Evolutionary conservation across 35 echinoderm and acorn worm genomes (phyloP), one percentile per base, ranked within the genome.

Genomic region (Amphiura filiformis): DNA sequence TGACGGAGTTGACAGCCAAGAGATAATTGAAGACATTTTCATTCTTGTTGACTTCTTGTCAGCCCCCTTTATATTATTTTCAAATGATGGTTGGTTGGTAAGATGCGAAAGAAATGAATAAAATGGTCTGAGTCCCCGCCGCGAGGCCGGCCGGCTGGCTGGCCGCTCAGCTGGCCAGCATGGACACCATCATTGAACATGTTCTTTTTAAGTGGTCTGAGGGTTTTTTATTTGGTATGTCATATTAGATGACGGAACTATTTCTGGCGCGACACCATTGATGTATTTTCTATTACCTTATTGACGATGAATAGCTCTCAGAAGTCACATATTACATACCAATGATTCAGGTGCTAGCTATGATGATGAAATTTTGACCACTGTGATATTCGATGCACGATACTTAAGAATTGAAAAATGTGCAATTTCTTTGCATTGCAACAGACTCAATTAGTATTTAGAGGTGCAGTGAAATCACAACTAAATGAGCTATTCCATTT

Each of bases 21-120:
- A 70, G 61, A 70, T 70, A 70, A 70, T 70, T 70, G 61, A 70
- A 70, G 61, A 11, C 61, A n/a, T 30, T 70, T 70, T 70, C 41
- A 9, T 47, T 47, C 41, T 47, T 47, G 41, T 47, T 47, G 41
- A 47, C 41, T 47, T 47, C 41, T 47, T 47, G 41, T 47, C 41
- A 47, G 41, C 41, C 17, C 26, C 61, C 61, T 70, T 26, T 70
- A 26, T 70, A 18, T 15, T 70, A 26, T 2, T 70, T 70, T 70
- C 11, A n/a, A 26, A 18, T 23, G 28, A 70, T 3, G 26, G 28
- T 30, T 70, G 15, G 17, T n/a, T 70, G 61, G 28, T 2, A 70
- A 11, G 44, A 52, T 52, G 44, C 44, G 17, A n/a, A 23, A 70
- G 61, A n/a, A 70, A 15, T 70, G 61, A 70, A 70, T 70, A 70